These are phyloP conservation scores for Aethina tumida DNA, from an alignment of 1,140 invertebrate genomes.

Conservation along the genomic window DNA sequence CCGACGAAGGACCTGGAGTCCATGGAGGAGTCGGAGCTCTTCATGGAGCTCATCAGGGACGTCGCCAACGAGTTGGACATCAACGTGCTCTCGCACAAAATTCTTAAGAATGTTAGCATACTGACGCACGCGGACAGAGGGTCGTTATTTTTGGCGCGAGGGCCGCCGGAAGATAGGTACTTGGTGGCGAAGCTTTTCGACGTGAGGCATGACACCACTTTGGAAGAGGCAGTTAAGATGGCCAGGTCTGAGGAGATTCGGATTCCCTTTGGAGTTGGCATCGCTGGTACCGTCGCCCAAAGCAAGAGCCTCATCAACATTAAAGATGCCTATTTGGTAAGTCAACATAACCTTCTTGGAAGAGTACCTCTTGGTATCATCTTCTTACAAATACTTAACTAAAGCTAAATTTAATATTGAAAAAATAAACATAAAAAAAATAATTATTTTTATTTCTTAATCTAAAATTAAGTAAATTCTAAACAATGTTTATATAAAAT, in stretches of 20 bases:
- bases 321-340: conserved; percentile 77
- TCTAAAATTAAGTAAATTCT: too few relatives aligned
- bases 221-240: conserved; percentile 63
- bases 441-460: too few relatives aligned
- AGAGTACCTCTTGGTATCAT: background rate
- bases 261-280: conserved; percentile 84
- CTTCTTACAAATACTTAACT: background rate
- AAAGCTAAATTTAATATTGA: too few relatives aligned
- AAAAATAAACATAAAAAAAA: too few relatives aligned
- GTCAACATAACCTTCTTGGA: too few relatives aligned
- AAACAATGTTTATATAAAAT: too few relatives aligned
- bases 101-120: conserved; percentile 80
- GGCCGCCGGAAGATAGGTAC: conserved; percentile 61
- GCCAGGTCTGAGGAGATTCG: conserved; percentile 69
- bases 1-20: conserved; percentile 25
- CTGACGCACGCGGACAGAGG: conserved; percentile 80
- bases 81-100: conserved; percentile 87
- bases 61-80: conserved; percentile 90
- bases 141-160: conserved; percentile 78
- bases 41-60: conserved; percentile 88
- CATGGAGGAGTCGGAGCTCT: conserved; percentile 63
- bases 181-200: conserved; percentile 87
- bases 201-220: conserved; percentile 75
- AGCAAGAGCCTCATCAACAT: conserved; percentile 85
- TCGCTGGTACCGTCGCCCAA: conserved; percentile 80